Evolutionary conservation across 2,888 invertebrate genomes (phyloP), one percentile per base, ranked within the genome.

Genomic region (Rosalia funebris): DNA sequence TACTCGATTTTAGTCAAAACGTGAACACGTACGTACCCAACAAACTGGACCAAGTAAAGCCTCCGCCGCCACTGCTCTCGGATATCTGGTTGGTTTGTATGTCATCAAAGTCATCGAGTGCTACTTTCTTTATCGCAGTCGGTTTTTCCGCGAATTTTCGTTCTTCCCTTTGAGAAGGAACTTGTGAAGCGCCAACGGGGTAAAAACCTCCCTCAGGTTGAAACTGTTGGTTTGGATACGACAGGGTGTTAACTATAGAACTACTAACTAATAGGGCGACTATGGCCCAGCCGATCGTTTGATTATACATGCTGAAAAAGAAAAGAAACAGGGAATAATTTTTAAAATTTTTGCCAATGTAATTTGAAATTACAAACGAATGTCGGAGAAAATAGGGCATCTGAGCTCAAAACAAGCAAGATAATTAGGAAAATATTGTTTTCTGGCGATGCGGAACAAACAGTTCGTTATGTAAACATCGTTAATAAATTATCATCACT

Each of bases 31-130:
- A 78, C 78, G 75, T 76, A 87, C 89, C 90, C 73, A 95, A 83
- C 87, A 95, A 89, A 81, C 91, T 93, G 46, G 92, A 90, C 94
- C 94, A 95, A 14, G 93, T 92, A 80, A 94, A 95, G 55, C 92
- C 92, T n/a, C 70, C 72, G 32, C 70, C 72, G 32, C 70, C 71
- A 36, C 82, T 78, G 47, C 79, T 78, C 68, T 91, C 90, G 57
- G 89, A 88, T 73, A 93, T 91, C 68, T 91, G 89, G 82, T 93
- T 94, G 64, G 89, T 91, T 78, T 89, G 89, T 65, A 92, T 86
- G 71, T 93, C 93, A 71, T 93, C 92, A 64, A 93, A 81, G 77
- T 93, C 92, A 73, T 93, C 92, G 25, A 91, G 80, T 1, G 89
- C 89, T 2, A 93, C 93, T 83, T 95, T 95, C 83, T 95, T 95